Percentiles rank a stretch among this genome's conserved stretches.
These are phyloP conservation scores for Suricata suricatta DNA, from an alignment of 2,113 vertebrate species.

Conservation along the genomic window DNA sequence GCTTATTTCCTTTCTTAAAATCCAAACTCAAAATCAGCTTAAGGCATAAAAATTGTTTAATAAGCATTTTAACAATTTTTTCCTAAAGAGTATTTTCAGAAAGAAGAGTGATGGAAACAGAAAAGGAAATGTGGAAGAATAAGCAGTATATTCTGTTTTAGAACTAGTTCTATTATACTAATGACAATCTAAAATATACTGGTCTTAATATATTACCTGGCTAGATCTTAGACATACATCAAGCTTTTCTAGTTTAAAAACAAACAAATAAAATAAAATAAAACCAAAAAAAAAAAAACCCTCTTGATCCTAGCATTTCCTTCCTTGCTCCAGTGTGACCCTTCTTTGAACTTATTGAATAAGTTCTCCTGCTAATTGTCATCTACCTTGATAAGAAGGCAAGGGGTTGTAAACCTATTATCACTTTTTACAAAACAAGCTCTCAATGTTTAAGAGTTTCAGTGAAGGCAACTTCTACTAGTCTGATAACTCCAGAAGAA, in stretches of 20 bases:
- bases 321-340: neutral
- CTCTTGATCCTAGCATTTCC: neutral
- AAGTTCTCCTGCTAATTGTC: neutral
- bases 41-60: conserved; percentile 62
- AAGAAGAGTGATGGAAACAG: neutral
- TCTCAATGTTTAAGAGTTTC: neutral
- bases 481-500: neutral
- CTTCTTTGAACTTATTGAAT: neutral
- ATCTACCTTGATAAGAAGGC: neutral
- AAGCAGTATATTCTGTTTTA: neutral
- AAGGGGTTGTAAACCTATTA: neutral
- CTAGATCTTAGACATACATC: neutral
- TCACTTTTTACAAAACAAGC: neutral
- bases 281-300: neutral
- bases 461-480: neutral
- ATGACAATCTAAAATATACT: neutral
- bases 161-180: neutral
- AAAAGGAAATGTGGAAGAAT: neutral
- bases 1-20: conserved; percentile 62
- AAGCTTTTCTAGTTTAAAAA: neutral
- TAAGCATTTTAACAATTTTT: conserved; percentile 50
- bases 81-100: conserved; percentile 25
- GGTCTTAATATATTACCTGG: neutral
- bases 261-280: neutral
- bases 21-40: conserved; percentile 66